Base-by-base conservation (phyloP, 2,113 vertebrate genomes). In the Polypterus bichir region DNA sequence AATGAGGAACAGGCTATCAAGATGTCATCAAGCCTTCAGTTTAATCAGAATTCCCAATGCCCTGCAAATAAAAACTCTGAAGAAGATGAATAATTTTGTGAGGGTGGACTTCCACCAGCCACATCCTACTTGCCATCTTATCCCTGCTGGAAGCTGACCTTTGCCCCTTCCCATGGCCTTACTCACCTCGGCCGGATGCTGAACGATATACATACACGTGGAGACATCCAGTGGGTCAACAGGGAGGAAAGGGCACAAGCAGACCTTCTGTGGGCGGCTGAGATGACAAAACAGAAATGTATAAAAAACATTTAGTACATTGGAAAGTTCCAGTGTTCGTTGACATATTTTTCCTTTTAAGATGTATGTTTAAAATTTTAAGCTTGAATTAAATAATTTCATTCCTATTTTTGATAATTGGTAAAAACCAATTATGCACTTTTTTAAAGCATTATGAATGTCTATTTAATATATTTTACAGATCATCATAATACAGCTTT, bases 121-220 rank as follows among this genome's bases (percentile, higher is more conserved):
- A 52, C 46, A 51, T 65, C n/a, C 60, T 59, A 65, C 49, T 47
- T 9, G 8, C 63, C 46, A 51, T 62, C 3, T 6, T 61, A 46
- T 11, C 10, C 51, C 62, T 62, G 56, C 60, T 45, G 60, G 3
- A 45, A 61, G 46, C 4, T 62, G 27, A 71, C 68, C 59, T 44
- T 44, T 5, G 58, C 51, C 4, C 58, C 4, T 64, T 73, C 61
- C 46, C 5, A 69, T 44, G 69, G 47, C 56, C 48, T 70, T 65
- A 82, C 91, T 88, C 74, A 97, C 95, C 92, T 97, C 95, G 71
- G 94, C 94, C 11, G 93, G 95, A 76, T 98, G 95, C 71, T 99
- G 96, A 65, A 97, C 89, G 59, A 98, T 92, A 69, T 95, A 97
- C 60, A 98, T 77, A 69, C 83, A 82, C 3, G 92, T 96, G 57